A percentile compares a stretch with the other conserved stretches of the same genome.
Evolutionary conservation across 2,888 invertebrate species (phyloP).

Genomic region (Erynnis tages): DNA sequence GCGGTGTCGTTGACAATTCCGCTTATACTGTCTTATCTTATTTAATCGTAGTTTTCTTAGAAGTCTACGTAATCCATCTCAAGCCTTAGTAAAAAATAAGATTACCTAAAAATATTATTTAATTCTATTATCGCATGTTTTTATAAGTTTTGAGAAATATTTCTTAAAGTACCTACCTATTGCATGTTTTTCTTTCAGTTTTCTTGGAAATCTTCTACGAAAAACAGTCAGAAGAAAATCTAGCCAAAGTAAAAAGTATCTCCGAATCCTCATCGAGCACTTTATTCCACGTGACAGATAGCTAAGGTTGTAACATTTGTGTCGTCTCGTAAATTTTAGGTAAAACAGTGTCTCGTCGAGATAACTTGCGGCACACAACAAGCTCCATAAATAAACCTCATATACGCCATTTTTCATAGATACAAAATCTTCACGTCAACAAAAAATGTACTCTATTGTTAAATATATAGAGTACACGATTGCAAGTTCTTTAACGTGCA

Average conservation of each 20-base stretch:
- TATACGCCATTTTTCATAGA: slow-evolving; percentile 18
- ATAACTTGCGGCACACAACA: slow-evolving; percentile 25
- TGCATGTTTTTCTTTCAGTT: no score
- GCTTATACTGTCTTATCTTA: no score
- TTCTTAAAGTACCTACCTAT: no score
- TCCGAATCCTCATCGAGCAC: slow-evolving; percentile 8
- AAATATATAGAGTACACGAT: background rate
- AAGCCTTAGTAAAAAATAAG: no score
- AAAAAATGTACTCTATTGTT: slow-evolving; percentile 1
- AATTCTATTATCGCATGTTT: no score
- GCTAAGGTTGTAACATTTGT: slow-evolving; percentile 18
- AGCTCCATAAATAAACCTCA: slow-evolving; percentile 24
- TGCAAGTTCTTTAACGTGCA: slow-evolving; percentile 33
- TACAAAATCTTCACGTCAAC: background rate
- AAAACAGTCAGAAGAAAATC: no score
- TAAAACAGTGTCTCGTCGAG: slow-evolving; percentile 24
- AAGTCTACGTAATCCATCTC: no score
- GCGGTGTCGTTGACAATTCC: no score
- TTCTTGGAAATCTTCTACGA: no score
- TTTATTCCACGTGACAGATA: background rate
- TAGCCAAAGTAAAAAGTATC: background rate
- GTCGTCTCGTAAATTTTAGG: slow-evolving; percentile 25
- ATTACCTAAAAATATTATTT: no score
- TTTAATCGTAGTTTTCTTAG: no score
- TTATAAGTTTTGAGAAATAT: no score